Evolutionary conservation across 2,113 vertebrate genomes (phyloP), one percentile per base, ranked within the genome.

Genomic region (Laterallus jamaicensis): DNA sequence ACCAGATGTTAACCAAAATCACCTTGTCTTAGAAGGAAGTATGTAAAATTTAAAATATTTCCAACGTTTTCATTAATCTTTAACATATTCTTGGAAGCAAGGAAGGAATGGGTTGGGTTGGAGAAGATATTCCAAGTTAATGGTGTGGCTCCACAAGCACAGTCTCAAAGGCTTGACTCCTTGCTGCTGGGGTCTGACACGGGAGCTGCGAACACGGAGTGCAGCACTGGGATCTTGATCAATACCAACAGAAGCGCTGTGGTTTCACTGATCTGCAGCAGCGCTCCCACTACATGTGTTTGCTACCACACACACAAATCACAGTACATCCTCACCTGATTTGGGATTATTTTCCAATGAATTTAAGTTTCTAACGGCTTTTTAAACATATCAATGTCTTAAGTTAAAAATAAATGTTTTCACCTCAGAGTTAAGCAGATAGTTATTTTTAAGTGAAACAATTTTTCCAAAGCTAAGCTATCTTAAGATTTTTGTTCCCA

Each of bases 181-280:
- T 44, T 28, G n/a, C 67, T 93, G 59, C 59, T 44, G 44, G 44
- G 59, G 37, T 47, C 70, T 73, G 79, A 17, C 29, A 15, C 3
- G 29, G 54, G 91, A 80, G 39, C 76, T 63, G 64, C 73, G 78
- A 18, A 44, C 56, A 22, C 44, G 8, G 17, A 55, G 39, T 1
- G 10, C 39, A 49, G 29, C 0, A 0, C n/a, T 39, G 68, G 82
- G n/a, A 76, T 17, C 0, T 0, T 3, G 28, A 54, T 24, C 31
- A 1, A 75, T 35, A 58, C 42, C 64, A 50, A 59, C 3, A 50
- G 52, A 47, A 70, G 22, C 0, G 0, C n/a, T 15, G 7, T 16
- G 55, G 24, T 58, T 86, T 80, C 8, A 44, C 44, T 22, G 29
- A 50, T 66, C 32, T 54, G 31, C 1, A 1, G 47, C 0, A 83